phyloP scores from a whole-genome alignment of 2,113 vertebrate species.

The Oreochromis tanganicae region DNA sequence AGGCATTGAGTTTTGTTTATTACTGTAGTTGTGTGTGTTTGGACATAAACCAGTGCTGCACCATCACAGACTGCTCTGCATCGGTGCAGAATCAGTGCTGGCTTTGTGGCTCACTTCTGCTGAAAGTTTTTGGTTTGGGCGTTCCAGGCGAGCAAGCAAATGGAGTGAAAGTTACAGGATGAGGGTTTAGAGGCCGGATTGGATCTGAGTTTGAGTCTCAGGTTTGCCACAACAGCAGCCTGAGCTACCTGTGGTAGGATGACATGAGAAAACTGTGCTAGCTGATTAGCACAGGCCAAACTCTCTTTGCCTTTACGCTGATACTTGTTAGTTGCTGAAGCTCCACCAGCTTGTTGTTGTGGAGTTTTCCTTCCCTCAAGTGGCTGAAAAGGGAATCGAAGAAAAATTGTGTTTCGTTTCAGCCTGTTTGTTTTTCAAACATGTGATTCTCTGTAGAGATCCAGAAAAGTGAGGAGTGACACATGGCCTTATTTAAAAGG shows the following conservation, averaged over 20 bases:
- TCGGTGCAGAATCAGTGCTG: not conserved
- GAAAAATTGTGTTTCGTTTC: not conserved
- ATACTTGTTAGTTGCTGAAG: not conserved
- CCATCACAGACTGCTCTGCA: not conserved
- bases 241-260: not conserved
- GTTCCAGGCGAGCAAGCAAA: not conserved
- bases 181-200: not conserved
- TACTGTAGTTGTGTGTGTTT: not conserved
- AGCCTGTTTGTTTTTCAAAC: not conserved
- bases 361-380: not conserved
- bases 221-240: not conserved
- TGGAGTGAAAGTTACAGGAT: fast-evolving
- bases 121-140: fast-evolving
- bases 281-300: not conserved
- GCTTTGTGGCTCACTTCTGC: not conserved
- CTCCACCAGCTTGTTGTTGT: not conserved
- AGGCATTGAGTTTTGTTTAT: fast-evolving
- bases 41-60: not conserved
- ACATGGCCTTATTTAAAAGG: fast-evolving
- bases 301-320: not conserved
- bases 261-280: not conserved
- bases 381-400: not conserved
- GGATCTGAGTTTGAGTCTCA: not conserved
- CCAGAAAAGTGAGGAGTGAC: not conserved
- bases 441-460: not conserved